Conservation (phyloP, 1,140 invertebrate genomes). For the Macrobrachium rosenbergii region DNA sequence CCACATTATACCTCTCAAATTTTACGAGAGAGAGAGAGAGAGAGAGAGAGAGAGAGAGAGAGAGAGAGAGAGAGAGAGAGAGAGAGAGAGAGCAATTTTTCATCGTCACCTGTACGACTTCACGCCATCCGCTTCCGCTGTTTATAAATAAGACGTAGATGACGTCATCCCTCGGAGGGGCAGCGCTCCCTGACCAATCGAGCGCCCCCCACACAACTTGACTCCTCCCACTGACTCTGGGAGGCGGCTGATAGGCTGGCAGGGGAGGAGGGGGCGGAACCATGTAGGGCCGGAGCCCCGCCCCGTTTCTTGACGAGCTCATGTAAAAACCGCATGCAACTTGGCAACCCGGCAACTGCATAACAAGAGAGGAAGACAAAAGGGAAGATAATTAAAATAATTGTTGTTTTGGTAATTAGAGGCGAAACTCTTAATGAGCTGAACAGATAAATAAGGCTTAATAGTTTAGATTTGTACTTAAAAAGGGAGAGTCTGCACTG, state of each 20-base stretch:
- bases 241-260: constrained; percentile 23
- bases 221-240: constrained; percentile 23
- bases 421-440: no score
- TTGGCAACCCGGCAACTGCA: constrained; percentile 39
- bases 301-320: not conserved
- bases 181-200: constrained; percentile 22
- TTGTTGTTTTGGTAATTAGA: not conserved
- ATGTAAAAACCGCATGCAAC: constrained; percentile 33
- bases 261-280: not conserved
- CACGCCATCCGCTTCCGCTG: constrained; percentile 30
- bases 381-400: not conserved
- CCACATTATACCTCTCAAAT: no score
- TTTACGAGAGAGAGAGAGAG: no score
- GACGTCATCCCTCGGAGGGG: not conserved
- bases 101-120: constrained; percentile 23
- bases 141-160: constrained; percentile 29
- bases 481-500: no score
- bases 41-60: no score
- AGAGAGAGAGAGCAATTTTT: not conserved
- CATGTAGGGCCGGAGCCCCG: not conserved
- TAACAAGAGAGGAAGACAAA: not conserved
- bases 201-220: constrained; percentile 32
- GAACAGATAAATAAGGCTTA: no score
- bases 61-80: not conserved
- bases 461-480: no score